Evolutionary conservation across 2,888 invertebrate genomes (phyloP).

Genomic region (Eupithecia centaureata): DNA sequence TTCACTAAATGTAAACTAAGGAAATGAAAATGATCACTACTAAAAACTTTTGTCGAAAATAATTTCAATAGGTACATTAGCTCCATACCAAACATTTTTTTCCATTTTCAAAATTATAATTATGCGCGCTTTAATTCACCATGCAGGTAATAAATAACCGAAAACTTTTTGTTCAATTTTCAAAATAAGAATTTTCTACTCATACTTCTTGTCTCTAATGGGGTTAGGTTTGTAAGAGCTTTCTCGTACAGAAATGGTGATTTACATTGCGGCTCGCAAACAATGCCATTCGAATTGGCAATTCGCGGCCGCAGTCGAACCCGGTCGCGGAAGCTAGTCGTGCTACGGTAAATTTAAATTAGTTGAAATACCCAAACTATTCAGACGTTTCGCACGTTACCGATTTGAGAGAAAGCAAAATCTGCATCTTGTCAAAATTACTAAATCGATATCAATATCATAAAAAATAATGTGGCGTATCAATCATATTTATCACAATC

Average conservation of each 20-base stretch:
- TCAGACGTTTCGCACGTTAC: neutral
- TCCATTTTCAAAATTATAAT: neutral
- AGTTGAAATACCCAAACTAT: constrained; percentile 55
- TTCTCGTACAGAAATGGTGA: constrained; percentile 62
- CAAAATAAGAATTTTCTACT: neutral
- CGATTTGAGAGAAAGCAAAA: constrained; percentile 34
- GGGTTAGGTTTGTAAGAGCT: constrained; percentile 60
- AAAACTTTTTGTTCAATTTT: neutral
- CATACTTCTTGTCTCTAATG: constrained; percentile 45
- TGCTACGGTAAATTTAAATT: constrained; percentile 81
- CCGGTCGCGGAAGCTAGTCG: constrained; percentile 69
- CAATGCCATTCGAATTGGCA: constrained; percentile 71
- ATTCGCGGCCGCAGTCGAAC: constrained; percentile 57
- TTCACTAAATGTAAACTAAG: neutral
- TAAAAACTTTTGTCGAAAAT: neutral
- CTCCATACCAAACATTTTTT: neutral
- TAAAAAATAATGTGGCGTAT: constrained; percentile 22
- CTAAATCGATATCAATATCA: neutral
- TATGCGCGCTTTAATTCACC: neutral
- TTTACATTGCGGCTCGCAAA: constrained; percentile 79
- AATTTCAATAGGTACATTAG: no score
- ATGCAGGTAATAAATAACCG: neutral
- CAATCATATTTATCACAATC: constrained; percentile 32
- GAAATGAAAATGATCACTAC: neutral
- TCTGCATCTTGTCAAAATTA: constrained; percentile 25